Evolutionary conservation across 2,888 invertebrate species (phyloP).

Genomic region (Brachynemurus nebulosus): DNA sequence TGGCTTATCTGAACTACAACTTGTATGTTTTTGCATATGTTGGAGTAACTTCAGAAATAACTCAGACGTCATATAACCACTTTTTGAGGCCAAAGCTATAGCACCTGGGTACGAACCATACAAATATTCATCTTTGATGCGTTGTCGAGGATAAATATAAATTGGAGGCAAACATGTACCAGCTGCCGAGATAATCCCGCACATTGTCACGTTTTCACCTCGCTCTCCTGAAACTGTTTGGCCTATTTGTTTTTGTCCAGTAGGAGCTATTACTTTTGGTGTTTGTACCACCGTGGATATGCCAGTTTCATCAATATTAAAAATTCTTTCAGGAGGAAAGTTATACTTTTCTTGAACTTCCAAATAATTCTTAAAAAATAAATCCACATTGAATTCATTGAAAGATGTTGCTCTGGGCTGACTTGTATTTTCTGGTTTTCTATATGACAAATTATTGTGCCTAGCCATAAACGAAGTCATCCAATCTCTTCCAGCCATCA

Average conservation of each 20-base stretch:
- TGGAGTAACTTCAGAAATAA: background rate
- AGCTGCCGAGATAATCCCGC: constrained; percentile 20
- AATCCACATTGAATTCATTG: constrained; percentile 20
- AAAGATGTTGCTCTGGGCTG: constrained; percentile 21
- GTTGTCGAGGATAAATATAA: constrained; percentile 21
- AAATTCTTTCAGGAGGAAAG: constrained; percentile 17
- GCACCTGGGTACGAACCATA: background rate
- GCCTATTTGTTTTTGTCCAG: constrained; percentile 20
- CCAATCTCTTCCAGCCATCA: too few species aligned
- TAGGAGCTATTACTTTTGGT: constrained; percentile 19
- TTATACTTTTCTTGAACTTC: constrained; percentile 16
- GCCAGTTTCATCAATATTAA: constrained; percentile 20
- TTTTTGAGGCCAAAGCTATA: background rate
- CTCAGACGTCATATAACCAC: background rate
- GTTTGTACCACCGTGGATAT: constrained; percentile 20
- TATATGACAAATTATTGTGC: too few species aligned
- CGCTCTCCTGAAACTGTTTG: constrained; percentile 19
- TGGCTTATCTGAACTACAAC: constrained; percentile 7
- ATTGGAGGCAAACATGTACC: constrained; percentile 22
- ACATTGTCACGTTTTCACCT: constrained; percentile 18
- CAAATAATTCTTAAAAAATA: too few species aligned
- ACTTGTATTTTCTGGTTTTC: constrained; percentile 13
- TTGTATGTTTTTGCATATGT: background rate
- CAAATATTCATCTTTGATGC: constrained; percentile 14
- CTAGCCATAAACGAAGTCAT: too few species aligned